A percentile compares a stretch with the other conserved stretches of the same genome.
Evolutionary conservation across 2,797 vertebrate genomes (phyloP).

Genomic region (Echiichthys vipera): DNA sequence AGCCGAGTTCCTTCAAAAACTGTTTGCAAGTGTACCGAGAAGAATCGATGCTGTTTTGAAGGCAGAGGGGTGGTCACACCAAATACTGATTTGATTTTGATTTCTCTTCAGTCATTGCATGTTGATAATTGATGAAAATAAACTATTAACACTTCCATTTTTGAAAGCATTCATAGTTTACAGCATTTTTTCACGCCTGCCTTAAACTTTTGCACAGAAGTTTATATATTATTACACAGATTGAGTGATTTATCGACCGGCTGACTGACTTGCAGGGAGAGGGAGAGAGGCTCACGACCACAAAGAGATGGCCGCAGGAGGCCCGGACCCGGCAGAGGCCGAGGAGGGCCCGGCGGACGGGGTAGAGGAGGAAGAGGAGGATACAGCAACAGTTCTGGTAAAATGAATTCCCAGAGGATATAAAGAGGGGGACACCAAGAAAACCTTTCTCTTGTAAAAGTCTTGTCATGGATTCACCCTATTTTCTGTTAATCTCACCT

Average conservation of each 20-base stretch:
- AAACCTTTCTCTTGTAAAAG: background rate
- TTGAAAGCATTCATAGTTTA: too few relatives aligned
- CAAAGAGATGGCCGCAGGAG: conserved; percentile 88
- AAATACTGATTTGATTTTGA: too few relatives aligned
- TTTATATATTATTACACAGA: too few relatives aligned
- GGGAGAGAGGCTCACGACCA: conserved; percentile 83
- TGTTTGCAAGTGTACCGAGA: too few relatives aligned
- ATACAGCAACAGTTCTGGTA: conserved; percentile 91
- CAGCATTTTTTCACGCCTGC: too few relatives aligned
- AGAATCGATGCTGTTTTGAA: too few relatives aligned
- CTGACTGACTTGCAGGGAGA: conserved; percentile 73
- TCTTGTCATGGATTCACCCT: background rate
- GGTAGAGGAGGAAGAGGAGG: conserved; percentile 91
- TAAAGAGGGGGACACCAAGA: background rate
- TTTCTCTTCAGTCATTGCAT: too few relatives aligned
- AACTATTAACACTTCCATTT: too few relatives aligned
- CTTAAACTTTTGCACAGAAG: too few relatives aligned
- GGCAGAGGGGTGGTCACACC: too few relatives aligned
- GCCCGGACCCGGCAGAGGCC: conserved; percentile 88
- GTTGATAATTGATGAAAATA: too few relatives aligned
- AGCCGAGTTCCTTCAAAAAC: too few relatives aligned
- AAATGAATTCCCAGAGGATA: conserved; percentile 18
- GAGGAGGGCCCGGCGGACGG: conserved; percentile 89
- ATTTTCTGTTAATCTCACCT: background rate
- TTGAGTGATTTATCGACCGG: background rate